Percentiles rank a stretch among this genome's conserved stretches.
phyloP scores from a whole-genome alignment of 2,797 vertebrate genomes.

The Poliocrania exsul region DNA sequence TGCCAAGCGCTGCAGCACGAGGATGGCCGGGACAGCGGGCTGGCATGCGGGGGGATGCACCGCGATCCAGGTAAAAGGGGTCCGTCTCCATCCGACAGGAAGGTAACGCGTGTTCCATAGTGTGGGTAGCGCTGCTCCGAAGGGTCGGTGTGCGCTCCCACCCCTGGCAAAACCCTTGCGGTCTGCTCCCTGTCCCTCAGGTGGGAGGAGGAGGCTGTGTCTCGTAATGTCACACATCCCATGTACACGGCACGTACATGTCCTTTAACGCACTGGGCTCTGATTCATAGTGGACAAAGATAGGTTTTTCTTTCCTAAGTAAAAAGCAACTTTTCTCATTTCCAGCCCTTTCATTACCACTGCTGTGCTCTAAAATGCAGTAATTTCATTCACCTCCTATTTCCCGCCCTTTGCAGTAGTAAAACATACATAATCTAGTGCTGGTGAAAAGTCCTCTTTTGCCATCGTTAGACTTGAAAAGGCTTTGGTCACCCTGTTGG shows the following conservation, averaged over 20 bases:
- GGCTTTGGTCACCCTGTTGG: accelerated
- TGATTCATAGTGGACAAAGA: accelerated
- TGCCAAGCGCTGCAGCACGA: neutral
- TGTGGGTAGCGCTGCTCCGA: neutral
- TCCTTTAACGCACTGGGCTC: accelerated
- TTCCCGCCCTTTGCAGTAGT: neutral
- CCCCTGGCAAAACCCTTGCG: accelerated
- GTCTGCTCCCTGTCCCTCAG: neutral
- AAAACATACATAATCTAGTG: neutral
- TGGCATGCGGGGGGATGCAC: neutral
- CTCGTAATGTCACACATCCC: accelerated
- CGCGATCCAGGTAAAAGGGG: accelerated
- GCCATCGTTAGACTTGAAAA: neutral
- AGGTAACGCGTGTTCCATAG: accelerated
- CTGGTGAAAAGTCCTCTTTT: neutral
- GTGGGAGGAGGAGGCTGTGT: neutral
- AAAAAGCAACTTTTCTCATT: neutral
- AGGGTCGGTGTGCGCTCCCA: neutral
- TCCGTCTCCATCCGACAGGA: accelerated
- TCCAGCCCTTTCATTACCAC: accelerated
- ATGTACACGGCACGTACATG: accelerated
- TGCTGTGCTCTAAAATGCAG: neutral
- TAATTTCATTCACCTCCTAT: neutral
- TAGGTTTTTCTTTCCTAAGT: accelerated
- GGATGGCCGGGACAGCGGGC: neutral